Percentiles rank a stretch among this genome's conserved stretches.
Conservation (phyloP, 2,797 vertebrate genomes). For the Notoglanidium macrostoma region DNA sequence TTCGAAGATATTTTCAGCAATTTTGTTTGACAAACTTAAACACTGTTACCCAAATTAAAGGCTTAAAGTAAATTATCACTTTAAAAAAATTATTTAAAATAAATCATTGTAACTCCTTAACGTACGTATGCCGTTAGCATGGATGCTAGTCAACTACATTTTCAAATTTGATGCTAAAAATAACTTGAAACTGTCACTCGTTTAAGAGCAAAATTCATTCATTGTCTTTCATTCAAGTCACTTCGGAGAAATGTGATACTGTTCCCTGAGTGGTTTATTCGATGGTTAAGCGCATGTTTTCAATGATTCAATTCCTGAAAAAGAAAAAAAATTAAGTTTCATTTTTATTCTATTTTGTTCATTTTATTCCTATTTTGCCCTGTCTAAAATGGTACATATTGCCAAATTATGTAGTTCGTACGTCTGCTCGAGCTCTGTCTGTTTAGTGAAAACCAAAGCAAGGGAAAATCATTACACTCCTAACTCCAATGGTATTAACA, state of each 20-base stretch:
- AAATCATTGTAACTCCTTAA: neutral
- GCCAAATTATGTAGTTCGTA: neutral
- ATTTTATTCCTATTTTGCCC: neutral
- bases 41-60: neutral
- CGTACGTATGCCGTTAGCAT: too few relatives aligned
- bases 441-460: neutral
- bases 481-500: neutral
- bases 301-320: neutral
- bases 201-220: neutral
- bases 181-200: neutral
- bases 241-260: neutral
- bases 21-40: neutral
- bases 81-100: neutral
- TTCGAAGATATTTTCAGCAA: neutral
- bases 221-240: neutral
- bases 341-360: too few relatives aligned
- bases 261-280: neutral
- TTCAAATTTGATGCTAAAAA: neutral
- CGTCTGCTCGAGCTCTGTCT: neutral
- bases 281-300: neutral
- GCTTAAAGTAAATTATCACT: too few relatives aligned
- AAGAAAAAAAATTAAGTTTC: too few relatives aligned
- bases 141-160: neutral
- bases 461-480: neutral
- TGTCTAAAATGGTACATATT: neutral